Percentiles rank a stretch among this genome's conserved stretches.
phyloP scores from a whole-genome alignment of 2,113 vertebrate species.

The Rhinolophus sinicus region DNA sequence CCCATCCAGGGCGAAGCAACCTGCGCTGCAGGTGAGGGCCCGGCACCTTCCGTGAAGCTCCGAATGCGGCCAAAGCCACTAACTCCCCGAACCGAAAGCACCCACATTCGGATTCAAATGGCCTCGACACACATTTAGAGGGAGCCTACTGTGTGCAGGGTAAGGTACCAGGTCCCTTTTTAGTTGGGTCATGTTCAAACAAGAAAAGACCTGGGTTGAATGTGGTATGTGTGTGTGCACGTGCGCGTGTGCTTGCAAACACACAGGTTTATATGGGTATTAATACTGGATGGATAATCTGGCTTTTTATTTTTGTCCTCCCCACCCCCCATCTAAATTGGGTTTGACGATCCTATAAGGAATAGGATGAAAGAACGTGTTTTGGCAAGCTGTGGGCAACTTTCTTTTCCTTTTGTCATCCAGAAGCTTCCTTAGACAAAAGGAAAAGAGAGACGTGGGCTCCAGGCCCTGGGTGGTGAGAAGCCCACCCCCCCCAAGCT shows the following conservation, averaged over 20 bases:
- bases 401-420: constrained; percentile 36
- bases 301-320: constrained; percentile 37
- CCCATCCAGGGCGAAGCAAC: background rate
- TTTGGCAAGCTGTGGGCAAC: constrained; percentile 49
- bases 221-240: background rate
- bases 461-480: background rate
- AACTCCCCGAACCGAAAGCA: background rate
- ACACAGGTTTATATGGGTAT: background rate
- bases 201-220: background rate
- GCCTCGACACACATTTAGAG: background rate
- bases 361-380: background rate
- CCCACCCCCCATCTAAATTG: background rate
- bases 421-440: constrained; percentile 12
- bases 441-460: background rate
- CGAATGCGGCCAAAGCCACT: background rate
- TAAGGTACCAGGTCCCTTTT: background rate
- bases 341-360: background rate
- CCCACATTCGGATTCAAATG: background rate
- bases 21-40: background rate
- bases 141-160: background rate
- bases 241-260: background rate
- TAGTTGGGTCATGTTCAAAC: background rate
- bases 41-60: background rate
- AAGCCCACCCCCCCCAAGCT: background rate
- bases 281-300: constrained; percentile 42